A percentile compares a stretch with the other conserved stretches of the same genome.
Conservation (phyloP, 30 jellyfish, hydroid and myxozoan genomes). For the Catostylus mosaicus region DNA sequence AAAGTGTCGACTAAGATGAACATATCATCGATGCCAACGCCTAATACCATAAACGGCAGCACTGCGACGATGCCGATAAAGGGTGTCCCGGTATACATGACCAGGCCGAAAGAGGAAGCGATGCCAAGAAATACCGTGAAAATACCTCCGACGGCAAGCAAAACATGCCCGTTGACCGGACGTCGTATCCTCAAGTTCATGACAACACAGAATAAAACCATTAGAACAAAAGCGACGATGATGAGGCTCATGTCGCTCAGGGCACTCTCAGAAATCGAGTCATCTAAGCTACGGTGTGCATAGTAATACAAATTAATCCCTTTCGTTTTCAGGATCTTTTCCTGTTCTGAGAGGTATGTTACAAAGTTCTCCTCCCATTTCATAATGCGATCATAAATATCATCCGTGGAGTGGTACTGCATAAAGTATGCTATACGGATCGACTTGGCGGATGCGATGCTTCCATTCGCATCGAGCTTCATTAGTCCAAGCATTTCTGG, state of each 20-base stretch:
- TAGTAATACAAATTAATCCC: conserved; percentile 62
- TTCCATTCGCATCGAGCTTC: conserved; percentile 22
- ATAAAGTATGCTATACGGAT: conserved; percentile 72
- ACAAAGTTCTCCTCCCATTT: conserved; percentile 76
- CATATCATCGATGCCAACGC: conserved; percentile 97
- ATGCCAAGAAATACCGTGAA: conserved; percentile 83
- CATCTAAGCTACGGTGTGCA: conserved; percentile 87
- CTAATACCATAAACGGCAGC: conserved; percentile 94
- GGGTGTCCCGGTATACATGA: conserved; percentile 79
- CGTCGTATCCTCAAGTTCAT: conserved; percentile 67
- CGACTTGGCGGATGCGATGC: conserved; percentile 72
- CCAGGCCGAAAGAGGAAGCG: conserved; percentile 89
- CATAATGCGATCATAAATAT: conserved; percentile 28
- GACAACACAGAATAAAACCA: conserved; percentile 80
- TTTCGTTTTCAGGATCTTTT: conserved; percentile 8
- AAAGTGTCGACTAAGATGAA: conserved; percentile 82
- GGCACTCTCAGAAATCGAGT: conserved; percentile 83
- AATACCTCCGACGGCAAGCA: conserved; percentile 78
- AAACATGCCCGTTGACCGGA: conserved; percentile 78
- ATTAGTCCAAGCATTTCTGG: conserved; percentile 71
- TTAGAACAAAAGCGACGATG: conserved; percentile 68
- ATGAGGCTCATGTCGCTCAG: conserved; percentile 72
- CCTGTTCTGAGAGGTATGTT: conserved; percentile 20
- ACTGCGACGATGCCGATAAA: conserved; percentile 95
- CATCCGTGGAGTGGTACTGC: conserved; percentile 67